These are phyloP conservation scores for Fregetta grallaria DNA, from an alignment of 2,113 vertebrate species.

Conservation along the genomic window DNA sequence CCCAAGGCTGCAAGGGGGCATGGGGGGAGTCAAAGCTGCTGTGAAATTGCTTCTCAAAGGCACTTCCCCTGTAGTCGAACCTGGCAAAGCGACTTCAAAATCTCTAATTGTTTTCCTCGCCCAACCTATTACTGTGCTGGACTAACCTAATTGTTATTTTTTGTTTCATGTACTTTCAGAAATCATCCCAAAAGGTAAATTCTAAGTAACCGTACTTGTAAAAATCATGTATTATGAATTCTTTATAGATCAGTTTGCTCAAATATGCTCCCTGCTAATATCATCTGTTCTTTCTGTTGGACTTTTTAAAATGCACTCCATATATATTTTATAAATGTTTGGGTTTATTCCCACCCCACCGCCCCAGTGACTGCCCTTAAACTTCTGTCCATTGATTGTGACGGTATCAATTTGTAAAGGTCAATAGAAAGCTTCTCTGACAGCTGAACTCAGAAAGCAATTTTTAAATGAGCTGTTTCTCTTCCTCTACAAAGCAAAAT, in stretches of 20 bases:
- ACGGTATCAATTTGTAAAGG: slow-evolving; percentile 41
- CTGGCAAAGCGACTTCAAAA: neutral
- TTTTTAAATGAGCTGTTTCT: slow-evolving; percentile 35
- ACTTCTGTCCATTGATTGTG: slow-evolving; percentile 36
- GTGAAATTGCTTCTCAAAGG: neutral
- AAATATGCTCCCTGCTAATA: neutral
- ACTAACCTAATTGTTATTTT: neutral
- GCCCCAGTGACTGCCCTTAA: neutral
- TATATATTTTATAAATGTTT: slow-evolving; percentile 6
- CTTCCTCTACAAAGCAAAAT: neutral
- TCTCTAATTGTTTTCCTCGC: neutral
- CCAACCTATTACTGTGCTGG: neutral
- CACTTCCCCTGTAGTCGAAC: neutral
- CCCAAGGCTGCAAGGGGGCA: neutral
- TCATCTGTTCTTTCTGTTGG: neutral
- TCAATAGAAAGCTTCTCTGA: slow-evolving; percentile 28
- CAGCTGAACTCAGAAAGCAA: slow-evolving; percentile 3
- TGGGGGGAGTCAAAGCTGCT: rapidly evolving
- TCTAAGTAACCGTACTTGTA: neutral
- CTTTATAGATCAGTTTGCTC: neutral
- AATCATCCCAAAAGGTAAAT: neutral
- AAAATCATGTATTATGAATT: neutral
- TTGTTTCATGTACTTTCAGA: neutral
- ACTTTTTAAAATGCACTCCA: neutral
- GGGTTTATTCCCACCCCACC: neutral